A percentile compares a stretch with the other conserved stretches of the same genome.
These are phyloP conservation scores for Axinella damicornis DNA, from an alignment of 37 sponge, comb jelly and placozoan genomes.

Conservation along the genomic window DNA sequence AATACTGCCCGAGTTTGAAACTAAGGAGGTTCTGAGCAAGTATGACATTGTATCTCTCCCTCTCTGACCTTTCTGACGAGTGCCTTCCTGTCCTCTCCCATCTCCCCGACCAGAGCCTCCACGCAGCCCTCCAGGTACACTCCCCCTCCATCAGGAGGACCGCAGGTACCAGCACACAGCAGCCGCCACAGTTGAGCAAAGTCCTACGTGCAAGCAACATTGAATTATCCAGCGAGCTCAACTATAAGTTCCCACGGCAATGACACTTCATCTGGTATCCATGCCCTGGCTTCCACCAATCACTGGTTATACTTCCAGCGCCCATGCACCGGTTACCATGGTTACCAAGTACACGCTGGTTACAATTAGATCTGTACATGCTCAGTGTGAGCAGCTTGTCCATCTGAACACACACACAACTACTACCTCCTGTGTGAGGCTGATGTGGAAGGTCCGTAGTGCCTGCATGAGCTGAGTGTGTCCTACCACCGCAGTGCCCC, in stretches of 20 bases:
- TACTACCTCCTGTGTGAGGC: conserved; percentile 70
- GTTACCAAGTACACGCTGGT: no score
- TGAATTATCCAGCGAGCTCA: no score
- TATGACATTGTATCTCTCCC: not conserved
- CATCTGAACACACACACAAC: not conserved
- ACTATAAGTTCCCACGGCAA: no score
- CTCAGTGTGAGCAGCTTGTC: no score
- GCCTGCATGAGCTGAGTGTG: conserved; percentile 32
- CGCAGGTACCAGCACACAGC: not conserved
- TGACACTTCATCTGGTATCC: no score
- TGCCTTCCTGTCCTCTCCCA: conserved; percentile 56
- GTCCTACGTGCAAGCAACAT: conserved; percentile 17
- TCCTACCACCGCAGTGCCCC: not conserved
- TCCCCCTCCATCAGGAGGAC: conserved; percentile 5
- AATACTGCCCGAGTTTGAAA: not conserved
- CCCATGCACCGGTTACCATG: no score
- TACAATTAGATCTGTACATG: no score
- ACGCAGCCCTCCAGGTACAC: conserved; percentile 38
- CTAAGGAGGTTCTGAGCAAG: no score
- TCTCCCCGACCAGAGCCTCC: conserved; percentile 53
- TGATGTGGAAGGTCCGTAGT: conserved; percentile 55
- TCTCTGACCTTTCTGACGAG: conserved; percentile 54
- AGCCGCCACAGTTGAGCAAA: conserved; percentile 37
- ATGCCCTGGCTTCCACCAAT: no score
- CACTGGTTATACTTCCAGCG: no score